These are phyloP conservation scores for Idaea aversata DNA, from an alignment of 2,888 invertebrate genomes.

Conservation along the genomic window DNA sequence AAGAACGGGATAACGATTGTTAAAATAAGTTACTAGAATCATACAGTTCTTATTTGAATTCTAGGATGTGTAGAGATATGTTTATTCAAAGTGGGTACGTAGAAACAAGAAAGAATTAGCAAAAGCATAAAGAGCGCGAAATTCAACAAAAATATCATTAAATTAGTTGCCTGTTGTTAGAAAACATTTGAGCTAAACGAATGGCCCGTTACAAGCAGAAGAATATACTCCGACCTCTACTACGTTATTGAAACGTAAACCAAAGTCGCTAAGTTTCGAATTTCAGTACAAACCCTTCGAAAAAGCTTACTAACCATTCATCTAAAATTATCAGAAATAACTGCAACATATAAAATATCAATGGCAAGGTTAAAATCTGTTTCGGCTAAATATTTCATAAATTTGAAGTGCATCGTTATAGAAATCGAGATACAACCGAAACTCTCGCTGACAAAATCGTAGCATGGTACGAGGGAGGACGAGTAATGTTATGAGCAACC, in stretches of 20 bases:
- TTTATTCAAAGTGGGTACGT: neutral
- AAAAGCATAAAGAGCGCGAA: neutral
- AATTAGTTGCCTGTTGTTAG: slow-evolving; percentile 56
- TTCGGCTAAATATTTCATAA: neutral
- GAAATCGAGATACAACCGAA: neutral
- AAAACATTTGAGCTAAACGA: slow-evolving; percentile 56
- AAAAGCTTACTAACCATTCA: neutral
- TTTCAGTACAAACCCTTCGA: slow-evolving; percentile 28
- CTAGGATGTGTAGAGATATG: neutral
- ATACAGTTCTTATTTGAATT: neutral
- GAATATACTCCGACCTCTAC: slow-evolving; percentile 52
- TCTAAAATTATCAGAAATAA: neutral
- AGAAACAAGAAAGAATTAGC: neutral
- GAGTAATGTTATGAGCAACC: slow-evolving; percentile 81
- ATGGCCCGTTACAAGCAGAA: slow-evolving; percentile 53
- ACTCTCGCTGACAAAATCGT: slow-evolving; percentile 43
- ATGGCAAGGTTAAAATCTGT: neutral
- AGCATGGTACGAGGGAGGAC: slow-evolving; percentile 68
- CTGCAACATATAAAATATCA: neutral
- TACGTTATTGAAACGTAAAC: slow-evolving; percentile 45
- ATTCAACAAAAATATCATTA: slow-evolving; percentile 17
- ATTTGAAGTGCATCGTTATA: neutral
- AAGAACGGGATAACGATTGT: too few species aligned
- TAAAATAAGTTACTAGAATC: too few species aligned
- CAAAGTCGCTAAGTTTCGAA: slow-evolving; percentile 11